Base-by-base conservation (phyloP, 2,888 invertebrate genomes). In the Dinocampus coccinellae region DNA sequence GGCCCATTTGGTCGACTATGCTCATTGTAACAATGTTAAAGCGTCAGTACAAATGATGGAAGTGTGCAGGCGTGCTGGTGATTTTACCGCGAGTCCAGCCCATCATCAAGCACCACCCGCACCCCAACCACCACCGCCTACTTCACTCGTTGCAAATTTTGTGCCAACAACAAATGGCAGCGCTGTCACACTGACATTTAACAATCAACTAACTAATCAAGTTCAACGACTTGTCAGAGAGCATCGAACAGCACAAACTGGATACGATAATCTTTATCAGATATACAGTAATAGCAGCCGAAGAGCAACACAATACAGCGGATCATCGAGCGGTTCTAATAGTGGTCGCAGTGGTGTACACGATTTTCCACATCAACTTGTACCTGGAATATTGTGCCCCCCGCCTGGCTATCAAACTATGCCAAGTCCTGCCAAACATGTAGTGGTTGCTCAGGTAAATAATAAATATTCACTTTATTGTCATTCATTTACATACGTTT, bases 31-130 rank as follows among this genome's bases (percentile, higher is more conserved):
- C 89, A 97, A 97, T 88, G 97, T 98, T 26, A 98, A 98, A 88
- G 96, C 97, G 24, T 97, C 97, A 83, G 97, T 98, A 20, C 97
- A 97, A 88, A 97, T 98, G 95, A 98, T 98, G 98, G 98, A 98
- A 90, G 92, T 92, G 58, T 84, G 75, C 79, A 89, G 91, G 88
- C 89, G 78, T 88, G 90, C 86, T 84, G 91, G 74, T 84, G 91
- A 70, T 88, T 91, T 63, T 65, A 87, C 84, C 33, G 84, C 83
- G 34, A 86, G 85, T 73, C 85, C 87, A 29, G 85, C 89, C 36
- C 90, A 91, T 83, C 90, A 91, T 82, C 90, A 91, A 82, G 88
- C 89, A 52, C 89, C 90, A 55, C 90, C 86, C 64, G 88, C 86
- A 39, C 87, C 86, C 52, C 88, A 85, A 70, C 83, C 84, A 73